Evolutionary conservation across 1,140 invertebrate species (phyloP).

Genomic region (Heliconius hermathena): DNA sequence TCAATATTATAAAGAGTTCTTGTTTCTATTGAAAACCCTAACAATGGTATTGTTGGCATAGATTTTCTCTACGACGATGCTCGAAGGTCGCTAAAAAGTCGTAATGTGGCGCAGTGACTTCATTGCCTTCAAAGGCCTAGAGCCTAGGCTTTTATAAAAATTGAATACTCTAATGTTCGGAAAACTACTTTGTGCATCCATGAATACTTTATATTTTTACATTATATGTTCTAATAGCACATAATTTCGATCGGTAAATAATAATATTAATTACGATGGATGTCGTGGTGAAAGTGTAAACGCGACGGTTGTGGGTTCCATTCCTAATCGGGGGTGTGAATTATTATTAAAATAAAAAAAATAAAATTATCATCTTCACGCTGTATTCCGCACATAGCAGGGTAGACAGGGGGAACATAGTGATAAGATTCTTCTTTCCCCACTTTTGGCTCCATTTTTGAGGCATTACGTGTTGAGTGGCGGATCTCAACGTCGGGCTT

Average conservation of each 20-base stretch:
- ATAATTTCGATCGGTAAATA: not conserved
- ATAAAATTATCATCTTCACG: too few species aligned
- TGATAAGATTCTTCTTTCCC: too few species aligned
- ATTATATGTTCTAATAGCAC: not conserved
- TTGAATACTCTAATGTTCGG: constrained; percentile 33
- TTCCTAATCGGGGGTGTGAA: too few species aligned
- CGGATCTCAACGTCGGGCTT: too few species aligned
- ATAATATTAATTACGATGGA: not conserved
- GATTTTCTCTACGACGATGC: constrained; percentile 49
- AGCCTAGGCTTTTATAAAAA: constrained; percentile 42
- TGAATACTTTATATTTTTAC: constrained; percentile 16
- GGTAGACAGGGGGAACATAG: too few species aligned
- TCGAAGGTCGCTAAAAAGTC: constrained; percentile 57
- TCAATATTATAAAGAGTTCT: constrained; percentile 31
- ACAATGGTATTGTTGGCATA: constrained; percentile 44
- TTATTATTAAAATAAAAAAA: too few species aligned
- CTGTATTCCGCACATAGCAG: too few species aligned
- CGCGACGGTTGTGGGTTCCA: too few species aligned
- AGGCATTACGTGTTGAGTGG: too few species aligned
- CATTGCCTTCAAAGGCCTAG: constrained; percentile 56
- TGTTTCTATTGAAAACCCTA: constrained; percentile 38
- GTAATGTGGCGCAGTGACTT: constrained; percentile 55
- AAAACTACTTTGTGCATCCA: constrained; percentile 5
- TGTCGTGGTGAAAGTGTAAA: too few species aligned
- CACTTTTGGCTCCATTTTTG: too few species aligned